A percentile compares a stretch with the other conserved stretches of the same genome.
These are phyloP conservation scores for Drosophila rhopaloa DNA, from an alignment of 1,140 invertebrate genomes.

Conservation along the genomic window DNA sequence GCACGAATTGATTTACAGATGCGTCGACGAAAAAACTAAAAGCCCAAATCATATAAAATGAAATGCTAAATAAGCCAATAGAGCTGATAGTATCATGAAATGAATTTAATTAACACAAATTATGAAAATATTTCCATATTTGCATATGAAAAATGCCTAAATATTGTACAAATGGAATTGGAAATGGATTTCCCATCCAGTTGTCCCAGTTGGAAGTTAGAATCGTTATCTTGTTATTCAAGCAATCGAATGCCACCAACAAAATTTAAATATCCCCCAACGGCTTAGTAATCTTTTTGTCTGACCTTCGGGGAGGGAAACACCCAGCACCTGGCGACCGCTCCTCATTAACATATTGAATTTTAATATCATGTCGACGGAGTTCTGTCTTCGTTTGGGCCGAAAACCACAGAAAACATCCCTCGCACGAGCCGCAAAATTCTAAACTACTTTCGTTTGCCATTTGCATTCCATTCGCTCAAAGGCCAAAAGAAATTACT, in stretches of 20 bases:
- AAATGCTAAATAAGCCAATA: conserved; percentile 43
- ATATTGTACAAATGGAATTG: neutral
- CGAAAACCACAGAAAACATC: conserved; percentile 53
- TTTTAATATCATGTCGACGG: conserved; percentile 69
- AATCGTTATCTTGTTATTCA: conserved; percentile 33
- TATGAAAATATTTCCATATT: conserved; percentile 9
- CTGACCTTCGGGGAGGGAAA: conserved; percentile 54
- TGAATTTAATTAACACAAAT: conserved; percentile 46
- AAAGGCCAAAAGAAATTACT: conserved; percentile 58
- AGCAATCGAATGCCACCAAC: conserved; percentile 38
- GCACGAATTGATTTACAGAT: conserved; percentile 46
- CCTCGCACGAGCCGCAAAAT: conserved; percentile 66
- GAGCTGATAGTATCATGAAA: conserved; percentile 36
- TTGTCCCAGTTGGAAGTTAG: conserved; percentile 1
- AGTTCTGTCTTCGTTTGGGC: conserved; percentile 4
- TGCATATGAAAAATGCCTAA: conserved; percentile 7
- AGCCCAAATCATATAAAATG: conserved; percentile 10
- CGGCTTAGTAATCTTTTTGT: conserved; percentile 35
- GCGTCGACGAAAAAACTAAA: conserved; percentile 14
- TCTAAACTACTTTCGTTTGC: conserved; percentile 71
- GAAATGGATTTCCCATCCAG: neutral
- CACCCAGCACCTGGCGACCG: conserved; percentile 52
- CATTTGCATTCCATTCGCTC: conserved; percentile 61
- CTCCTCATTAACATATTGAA: conserved; percentile 76
- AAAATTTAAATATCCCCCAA: conserved; percentile 44